Evolutionary conservation across 92 coral and sea anemone species (phyloP).

Genomic region (Muricea muricata): DNA sequence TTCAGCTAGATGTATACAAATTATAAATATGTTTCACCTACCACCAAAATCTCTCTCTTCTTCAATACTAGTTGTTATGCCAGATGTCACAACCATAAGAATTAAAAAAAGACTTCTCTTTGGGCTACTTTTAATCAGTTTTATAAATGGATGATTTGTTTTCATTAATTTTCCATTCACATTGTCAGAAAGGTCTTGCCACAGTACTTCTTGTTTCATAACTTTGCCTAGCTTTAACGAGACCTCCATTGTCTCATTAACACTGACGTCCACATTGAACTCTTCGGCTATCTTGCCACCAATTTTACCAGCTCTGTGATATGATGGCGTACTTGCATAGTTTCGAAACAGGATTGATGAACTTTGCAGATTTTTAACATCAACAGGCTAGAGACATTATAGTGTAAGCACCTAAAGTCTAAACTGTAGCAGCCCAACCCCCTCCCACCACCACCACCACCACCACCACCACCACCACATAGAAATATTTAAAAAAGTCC

Average conservation of each 20-base stretch:
- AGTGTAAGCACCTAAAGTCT: too few species aligned
- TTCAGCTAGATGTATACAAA: background rate
- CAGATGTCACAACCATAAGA: slow-evolving; percentile 67
- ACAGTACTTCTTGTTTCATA: slow-evolving; percentile 70
- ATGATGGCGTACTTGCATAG: slow-evolving; percentile 84
- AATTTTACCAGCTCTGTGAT: slow-evolving; percentile 81
- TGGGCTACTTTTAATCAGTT: slow-evolving; percentile 63
- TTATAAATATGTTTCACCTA: slow-evolving; percentile 1
- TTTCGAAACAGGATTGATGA: slow-evolving; percentile 71
- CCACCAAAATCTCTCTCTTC: slow-evolving; percentile 75
- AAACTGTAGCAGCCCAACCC: too few species aligned
- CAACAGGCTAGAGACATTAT: slow-evolving; percentile 71
- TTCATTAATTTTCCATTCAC: slow-evolving; percentile 66
- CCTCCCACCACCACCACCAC: too few species aligned
- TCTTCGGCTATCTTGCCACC: slow-evolving; percentile 90
- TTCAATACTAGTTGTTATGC: slow-evolving; percentile 63
- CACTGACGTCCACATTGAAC: slow-evolving; percentile 80
- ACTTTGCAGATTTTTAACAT: slow-evolving; percentile 46
- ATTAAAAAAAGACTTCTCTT: slow-evolving; percentile 76
- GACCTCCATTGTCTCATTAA: slow-evolving; percentile 78
- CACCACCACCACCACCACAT: too few species aligned
- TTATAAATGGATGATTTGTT: slow-evolving; percentile 79
- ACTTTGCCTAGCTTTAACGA: slow-evolving; percentile 87
- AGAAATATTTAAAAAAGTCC: too few species aligned
- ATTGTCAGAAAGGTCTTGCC: slow-evolving; percentile 71